Evolutionary conservation across 2,888 invertebrate species (phyloP), one percentile per base, ranked within the genome.

Genomic region (Yponomeuta plumbellus): DNA sequence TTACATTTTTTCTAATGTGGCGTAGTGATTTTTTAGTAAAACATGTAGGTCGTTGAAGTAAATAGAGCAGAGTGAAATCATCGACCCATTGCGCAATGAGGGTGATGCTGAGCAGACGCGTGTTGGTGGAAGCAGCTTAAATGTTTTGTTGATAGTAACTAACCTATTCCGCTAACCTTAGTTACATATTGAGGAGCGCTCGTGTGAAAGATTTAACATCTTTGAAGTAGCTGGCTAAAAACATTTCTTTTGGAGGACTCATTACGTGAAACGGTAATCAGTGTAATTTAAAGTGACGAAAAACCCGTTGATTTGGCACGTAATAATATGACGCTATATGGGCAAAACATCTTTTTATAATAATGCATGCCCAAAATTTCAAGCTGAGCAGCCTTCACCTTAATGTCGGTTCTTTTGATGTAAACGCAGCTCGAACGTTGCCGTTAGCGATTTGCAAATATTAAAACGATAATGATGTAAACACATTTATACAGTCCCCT

Each of bases 321-420:
- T 67, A 64, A 59, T 86, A 85, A 85, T 80, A 76, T 83, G 83
- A 84, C 78, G 76, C 72, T 81, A 77, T 80, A 79, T 78, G 78
- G 80, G 77, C 81, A 78, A 80, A 80, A 76, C 76, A 21, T 44
- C 80, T 86, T 86, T 85, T 86, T 82, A 83, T 82, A 82, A 81
- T 83, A 83, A 84, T 81, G 84, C 85, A 83, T 79, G 80, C 78
- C 80, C 80, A 84, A 85, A 84, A 83, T 81, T 81, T 73, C 75
- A 75, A 80, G 75, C 44, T 73, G 74, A 80, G 74, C 70, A 83
- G 83, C 86, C 84, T 85, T 85, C 86, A 80, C 85, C 82, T 84
- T 84, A 86, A 85, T 85, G 83, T 74, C 83, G 81, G 84, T 72
- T 71, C 75, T 81, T 87, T 86, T 84, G 85, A 84, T 80, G 83